Conservation (phyloP, 1,140 invertebrate genomes). For the Musca domestica region DNA sequence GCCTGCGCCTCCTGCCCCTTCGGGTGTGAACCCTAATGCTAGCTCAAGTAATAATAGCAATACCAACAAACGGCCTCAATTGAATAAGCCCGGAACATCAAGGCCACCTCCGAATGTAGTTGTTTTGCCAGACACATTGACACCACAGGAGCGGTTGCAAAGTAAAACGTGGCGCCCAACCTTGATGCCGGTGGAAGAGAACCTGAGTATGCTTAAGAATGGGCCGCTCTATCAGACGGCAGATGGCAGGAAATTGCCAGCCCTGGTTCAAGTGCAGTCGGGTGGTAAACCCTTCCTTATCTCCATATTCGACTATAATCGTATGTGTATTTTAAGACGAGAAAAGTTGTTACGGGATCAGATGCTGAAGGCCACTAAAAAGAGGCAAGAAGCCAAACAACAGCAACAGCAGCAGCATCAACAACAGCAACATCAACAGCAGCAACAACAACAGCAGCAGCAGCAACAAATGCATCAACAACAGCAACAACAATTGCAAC, state of each 20-base stretch:
- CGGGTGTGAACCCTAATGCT: neutral
- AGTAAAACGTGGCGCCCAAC: conserved; percentile 67
- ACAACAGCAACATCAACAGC: conserved; percentile 30
- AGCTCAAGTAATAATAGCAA: conserved; percentile 23
- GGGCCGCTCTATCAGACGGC: conserved; percentile 59
- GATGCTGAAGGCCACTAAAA: conserved; percentile 51
- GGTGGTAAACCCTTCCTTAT: conserved; percentile 67
- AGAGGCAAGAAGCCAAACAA: conserved; percentile 28
- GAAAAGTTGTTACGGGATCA: conserved; percentile 63
- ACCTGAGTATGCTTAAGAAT: conserved; percentile 47
- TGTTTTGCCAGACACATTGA: conserved; percentile 45
- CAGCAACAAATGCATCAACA: conserved; percentile 2
- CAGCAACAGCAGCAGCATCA: conserved; percentile 20
- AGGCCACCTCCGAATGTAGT: conserved; percentile 41
- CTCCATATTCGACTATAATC: conserved; percentile 68
- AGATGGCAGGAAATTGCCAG: conserved; percentile 59
- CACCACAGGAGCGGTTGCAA: conserved; percentile 43
- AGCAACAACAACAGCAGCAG: conserved; percentile 23
- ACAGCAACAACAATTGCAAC: conserved; percentile 24
- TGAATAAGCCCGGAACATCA: conserved; percentile 31
- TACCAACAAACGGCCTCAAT: conserved; percentile 23
- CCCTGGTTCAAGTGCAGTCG: conserved; percentile 63
- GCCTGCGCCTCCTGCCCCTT: conserved; percentile 6
- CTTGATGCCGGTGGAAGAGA: conserved; percentile 64
- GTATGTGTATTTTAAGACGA: conserved; percentile 65